Conservation (phyloP, 2,113 vertebrate species). For the Solea solea region DNA sequence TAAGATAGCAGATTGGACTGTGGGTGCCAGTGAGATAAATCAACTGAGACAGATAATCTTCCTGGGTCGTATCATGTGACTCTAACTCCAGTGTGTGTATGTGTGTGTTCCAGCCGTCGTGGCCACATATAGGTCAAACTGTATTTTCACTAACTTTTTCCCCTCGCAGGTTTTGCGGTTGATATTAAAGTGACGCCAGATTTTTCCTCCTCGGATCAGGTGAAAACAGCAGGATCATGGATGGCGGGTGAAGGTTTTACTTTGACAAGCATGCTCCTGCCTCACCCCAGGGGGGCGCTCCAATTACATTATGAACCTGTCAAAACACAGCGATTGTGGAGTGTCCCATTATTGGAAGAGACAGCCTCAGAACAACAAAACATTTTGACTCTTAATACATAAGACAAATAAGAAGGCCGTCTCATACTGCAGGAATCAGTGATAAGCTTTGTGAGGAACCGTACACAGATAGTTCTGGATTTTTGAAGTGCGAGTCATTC, state of each 20-base stretch:
- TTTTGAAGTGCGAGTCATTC: not conserved
- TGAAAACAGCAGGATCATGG: not conserved
- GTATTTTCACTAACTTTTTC: not conserved
- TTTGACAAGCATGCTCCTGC: slow-evolving; percentile 3
- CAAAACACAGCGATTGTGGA: slow-evolving; percentile 10
- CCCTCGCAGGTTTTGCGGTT: not conserved
- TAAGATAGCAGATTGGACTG: slow-evolving; percentile 32
- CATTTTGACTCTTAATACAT: not conserved
- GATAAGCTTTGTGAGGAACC: too few relatives aligned
- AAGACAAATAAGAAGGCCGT: not conserved
- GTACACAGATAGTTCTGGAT: not conserved
- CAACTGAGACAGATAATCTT: slow-evolving; percentile 53
- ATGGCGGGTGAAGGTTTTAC: not conserved
- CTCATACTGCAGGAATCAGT: not conserved
- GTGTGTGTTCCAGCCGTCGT: slow-evolving; percentile 21
- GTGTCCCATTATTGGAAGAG: not conserved
- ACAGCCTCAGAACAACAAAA: not conserved
- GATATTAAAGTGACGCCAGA: not conserved
- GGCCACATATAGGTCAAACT: slow-evolving; percentile 16
- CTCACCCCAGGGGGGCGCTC: not conserved
- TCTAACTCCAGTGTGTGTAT: slow-evolving; percentile 24
- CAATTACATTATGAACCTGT: slow-evolving; percentile 9
- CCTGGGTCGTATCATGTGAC: slow-evolving; percentile 23
- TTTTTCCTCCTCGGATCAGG: not conserved
- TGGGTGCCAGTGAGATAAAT: slow-evolving; percentile 52